Conservation (phyloP, 2,113 vertebrate genomes). For the Callocephalon fimbriatum region DNA sequence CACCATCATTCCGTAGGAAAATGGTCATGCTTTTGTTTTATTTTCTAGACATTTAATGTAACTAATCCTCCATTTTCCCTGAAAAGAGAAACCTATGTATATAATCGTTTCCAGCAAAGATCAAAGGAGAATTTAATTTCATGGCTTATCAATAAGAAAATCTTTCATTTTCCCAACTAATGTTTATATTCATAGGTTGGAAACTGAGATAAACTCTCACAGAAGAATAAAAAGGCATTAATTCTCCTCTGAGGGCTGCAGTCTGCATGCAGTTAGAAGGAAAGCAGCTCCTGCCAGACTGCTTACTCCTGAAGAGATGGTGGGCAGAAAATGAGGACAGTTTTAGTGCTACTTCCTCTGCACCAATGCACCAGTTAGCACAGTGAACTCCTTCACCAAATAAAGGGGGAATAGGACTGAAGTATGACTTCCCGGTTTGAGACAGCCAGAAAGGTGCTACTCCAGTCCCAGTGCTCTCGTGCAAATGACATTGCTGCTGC, state of each 20-base stretch:
- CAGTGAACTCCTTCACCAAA: neutral
- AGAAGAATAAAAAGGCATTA: conserved; percentile 17
- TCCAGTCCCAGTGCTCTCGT: neutral
- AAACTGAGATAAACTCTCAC: neutral
- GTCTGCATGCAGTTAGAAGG: neutral
- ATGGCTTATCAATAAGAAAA: conserved; percentile 26
- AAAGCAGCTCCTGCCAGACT: neutral
- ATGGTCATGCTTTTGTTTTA: neutral
- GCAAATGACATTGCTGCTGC: neutral
- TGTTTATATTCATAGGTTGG: neutral
- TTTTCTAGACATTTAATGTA: neutral
- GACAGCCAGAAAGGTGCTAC: neutral
- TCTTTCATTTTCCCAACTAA: conserved; percentile 31
- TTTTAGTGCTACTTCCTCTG: neutral
- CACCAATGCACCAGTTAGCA: neutral
- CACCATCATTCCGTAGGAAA: neutral
- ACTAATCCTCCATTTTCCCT: neutral
- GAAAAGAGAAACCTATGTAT: neutral
- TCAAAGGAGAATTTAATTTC: conserved; percentile 32
- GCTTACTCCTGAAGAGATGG: neutral
- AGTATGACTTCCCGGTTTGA: neutral
- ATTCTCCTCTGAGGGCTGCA: neutral
- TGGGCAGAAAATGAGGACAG: neutral
- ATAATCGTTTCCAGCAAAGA: neutral
- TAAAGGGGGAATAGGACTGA: neutral